Conservation (phyloP, 2,113 vertebrate species). For the Hymenochirus boettgeri region DNA sequence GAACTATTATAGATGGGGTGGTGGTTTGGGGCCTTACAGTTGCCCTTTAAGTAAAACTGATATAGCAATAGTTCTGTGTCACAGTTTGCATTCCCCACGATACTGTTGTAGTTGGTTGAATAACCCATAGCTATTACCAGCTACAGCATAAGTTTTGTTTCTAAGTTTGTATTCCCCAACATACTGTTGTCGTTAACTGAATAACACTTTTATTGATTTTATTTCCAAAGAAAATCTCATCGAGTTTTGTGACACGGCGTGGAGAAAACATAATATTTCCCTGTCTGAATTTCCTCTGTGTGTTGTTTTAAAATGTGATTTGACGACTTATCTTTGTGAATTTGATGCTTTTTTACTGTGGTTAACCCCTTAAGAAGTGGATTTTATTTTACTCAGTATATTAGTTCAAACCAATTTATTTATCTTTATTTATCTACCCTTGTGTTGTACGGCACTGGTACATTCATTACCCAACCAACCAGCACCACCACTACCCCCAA, state of each 20-base stretch:
- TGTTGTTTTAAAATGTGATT: conserved; percentile 48
- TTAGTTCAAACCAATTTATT: conserved; percentile 45
- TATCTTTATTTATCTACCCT: too few species aligned
- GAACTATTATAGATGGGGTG: too few species aligned
- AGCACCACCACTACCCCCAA: too few species aligned
- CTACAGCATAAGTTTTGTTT: conserved; percentile 42
- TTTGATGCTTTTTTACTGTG: conserved; percentile 44
- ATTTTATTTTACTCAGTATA: conserved; percentile 31
- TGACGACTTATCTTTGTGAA: conserved; percentile 52
- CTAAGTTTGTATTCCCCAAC: conserved; percentile 48
- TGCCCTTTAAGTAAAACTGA: too few species aligned
- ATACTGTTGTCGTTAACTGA: conserved; percentile 48
- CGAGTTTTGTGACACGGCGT: conserved; percentile 49
- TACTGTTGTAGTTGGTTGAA: too few species aligned
- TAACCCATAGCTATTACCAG: conserved; percentile 48
- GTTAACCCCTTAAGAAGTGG: conserved; percentile 41
- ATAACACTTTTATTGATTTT: conserved; percentile 56
- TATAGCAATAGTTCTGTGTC: too few species aligned
- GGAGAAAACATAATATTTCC: conserved; percentile 41
- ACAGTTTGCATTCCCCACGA: too few species aligned
- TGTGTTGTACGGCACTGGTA: too few species aligned
- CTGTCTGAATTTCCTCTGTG: conserved; percentile 43
- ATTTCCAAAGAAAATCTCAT: conserved; percentile 52
- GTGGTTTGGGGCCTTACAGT: too few species aligned
- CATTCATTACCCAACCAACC: too few species aligned